phyloP scores from a whole-genome alignment of 1,140 invertebrate genomes.

The Palaemon carinicauda region DNA sequence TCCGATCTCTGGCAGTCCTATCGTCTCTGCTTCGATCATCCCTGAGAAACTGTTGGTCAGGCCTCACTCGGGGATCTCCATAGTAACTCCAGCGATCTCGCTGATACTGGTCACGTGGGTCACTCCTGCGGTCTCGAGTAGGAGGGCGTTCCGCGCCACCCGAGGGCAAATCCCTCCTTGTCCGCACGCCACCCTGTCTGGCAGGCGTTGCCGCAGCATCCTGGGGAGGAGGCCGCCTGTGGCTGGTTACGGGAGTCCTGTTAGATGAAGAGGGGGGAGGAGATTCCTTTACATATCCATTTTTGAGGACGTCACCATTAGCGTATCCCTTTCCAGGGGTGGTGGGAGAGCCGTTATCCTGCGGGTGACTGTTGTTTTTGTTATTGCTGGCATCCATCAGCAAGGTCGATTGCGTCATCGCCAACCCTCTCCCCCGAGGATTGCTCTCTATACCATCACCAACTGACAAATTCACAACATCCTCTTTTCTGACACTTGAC shows the following conservation, averaged over 20 bases:
- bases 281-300: too few relatives aligned
- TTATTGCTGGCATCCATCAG: conserved; percentile 10
- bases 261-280: too few relatives aligned
- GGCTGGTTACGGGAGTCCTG: too few relatives aligned
- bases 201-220: too few relatives aligned
- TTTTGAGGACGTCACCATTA: too few relatives aligned
- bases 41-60: conserved; percentile 1
- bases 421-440: too few relatives aligned
- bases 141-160: neutral
- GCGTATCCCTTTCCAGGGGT: too few relatives aligned
- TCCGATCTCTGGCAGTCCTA: neutral
- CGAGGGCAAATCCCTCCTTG: neutral
- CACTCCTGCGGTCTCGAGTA: too few relatives aligned
- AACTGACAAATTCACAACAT: neutral
- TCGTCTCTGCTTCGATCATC: neutral
- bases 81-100: conserved; percentile 38
- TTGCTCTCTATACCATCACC: too few relatives aligned
- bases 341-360: neutral
- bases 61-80: neutral
- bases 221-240: too few relatives aligned
- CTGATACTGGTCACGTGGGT: neutral
- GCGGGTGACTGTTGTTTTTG: neutral
- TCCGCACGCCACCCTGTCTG: too few relatives aligned
- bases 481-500: neutral
- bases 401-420: conserved; percentile 44